Percentiles rank a stretch among this genome's conserved stretches.
These are phyloP conservation scores for Trogon melanurus DNA, from an alignment of 2,113 vertebrate species.

Conservation along the genomic window DNA sequence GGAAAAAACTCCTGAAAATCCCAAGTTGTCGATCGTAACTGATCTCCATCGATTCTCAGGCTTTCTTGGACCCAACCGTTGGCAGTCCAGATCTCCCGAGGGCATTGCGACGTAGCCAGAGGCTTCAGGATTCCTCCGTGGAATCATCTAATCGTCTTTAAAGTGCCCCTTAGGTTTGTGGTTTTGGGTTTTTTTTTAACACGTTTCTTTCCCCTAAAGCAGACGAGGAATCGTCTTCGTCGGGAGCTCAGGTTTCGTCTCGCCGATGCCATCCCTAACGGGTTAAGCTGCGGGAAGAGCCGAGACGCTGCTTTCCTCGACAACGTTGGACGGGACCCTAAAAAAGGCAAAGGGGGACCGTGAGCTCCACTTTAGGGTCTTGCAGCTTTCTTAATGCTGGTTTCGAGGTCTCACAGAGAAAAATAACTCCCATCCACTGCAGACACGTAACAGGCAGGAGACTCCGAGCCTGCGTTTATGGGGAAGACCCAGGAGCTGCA, in stretches of 20 bases:
- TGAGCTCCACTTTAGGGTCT: neutral
- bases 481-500: neutral
- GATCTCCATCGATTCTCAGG: neutral
- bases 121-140: neutral
- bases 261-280: neutral
- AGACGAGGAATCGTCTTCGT: rapidly evolving
- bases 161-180: neutral
- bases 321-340: neutral
- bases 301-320: neutral
- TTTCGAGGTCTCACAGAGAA: neutral
- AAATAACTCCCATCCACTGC: neutral
- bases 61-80: neutral
- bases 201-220: neutral
- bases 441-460: neutral
- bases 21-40: neutral
- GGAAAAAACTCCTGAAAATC: neutral
- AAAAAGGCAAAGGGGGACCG: rapidly evolving
- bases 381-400: neutral
- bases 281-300: neutral
- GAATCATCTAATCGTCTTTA: neutral
- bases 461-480: rapidly evolving
- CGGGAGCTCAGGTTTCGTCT: neutral
- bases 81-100: neutral
- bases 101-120: neutral
- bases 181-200: neutral